Evolutionary conservation across 2,888 invertebrate genomes (phyloP).

Genomic region (Melanchra persicariae): DNA sequence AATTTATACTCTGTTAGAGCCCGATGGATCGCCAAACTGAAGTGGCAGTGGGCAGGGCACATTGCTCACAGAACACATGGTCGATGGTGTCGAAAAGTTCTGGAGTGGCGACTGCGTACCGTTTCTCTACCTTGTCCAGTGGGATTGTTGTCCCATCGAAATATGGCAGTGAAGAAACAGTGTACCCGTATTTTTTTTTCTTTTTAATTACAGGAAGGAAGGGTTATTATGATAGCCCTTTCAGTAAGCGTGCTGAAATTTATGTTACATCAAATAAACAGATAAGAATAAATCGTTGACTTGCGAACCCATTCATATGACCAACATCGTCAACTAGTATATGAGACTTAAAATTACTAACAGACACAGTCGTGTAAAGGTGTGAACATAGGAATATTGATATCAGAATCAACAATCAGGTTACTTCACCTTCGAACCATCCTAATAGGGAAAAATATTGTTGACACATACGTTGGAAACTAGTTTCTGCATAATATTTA

Average conservation of each 20-base stretch:
- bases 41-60: too few species aligned
- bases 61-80: too few species aligned
- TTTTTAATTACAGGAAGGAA: too few species aligned
- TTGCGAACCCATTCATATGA: neutral
- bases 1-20: too few species aligned
- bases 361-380: conserved; percentile 2
- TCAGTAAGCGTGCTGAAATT: neutral
- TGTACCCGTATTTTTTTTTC: too few species aligned
- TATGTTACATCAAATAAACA: neutral
- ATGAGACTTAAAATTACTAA: neutral
- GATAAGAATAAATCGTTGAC: neutral
- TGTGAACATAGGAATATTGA: conserved; percentile 16
- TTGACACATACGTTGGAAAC: neutral
- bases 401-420: conserved; percentile 16
- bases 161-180: too few species aligned
- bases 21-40: too few species aligned
- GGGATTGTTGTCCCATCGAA: too few species aligned
- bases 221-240: neutral
- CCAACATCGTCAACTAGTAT: too few species aligned
- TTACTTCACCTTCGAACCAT: conserved; percentile 11
- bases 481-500: conserved; percentile 11
- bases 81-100: too few species aligned
- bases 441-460: conserved; percentile 21
- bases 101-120: too few species aligned
- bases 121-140: too few species aligned